Percentiles rank a stretch among this genome's conserved stretches.
These are phyloP conservation scores for Busseola fusca DNA, from an alignment of 2,888 invertebrate species.

Conservation along the genomic window DNA sequence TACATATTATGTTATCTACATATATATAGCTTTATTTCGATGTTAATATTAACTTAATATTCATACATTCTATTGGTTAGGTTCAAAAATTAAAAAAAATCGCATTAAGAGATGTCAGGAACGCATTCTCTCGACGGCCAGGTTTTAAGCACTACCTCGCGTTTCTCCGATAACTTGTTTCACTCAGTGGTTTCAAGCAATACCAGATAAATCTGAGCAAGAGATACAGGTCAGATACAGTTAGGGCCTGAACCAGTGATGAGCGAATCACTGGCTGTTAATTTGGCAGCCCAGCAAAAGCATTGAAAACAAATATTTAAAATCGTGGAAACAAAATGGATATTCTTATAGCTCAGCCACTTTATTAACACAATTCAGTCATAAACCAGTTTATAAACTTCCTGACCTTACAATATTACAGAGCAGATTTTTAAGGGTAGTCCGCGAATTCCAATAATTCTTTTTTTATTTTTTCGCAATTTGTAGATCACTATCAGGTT, in stretches of 20 bases:
- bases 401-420: background rate
- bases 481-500: background rate
- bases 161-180: background rate
- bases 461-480: background rate
- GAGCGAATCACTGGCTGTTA: background rate
- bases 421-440: background rate
- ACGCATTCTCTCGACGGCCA: too few species aligned
- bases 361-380: background rate
- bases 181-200: background rate
- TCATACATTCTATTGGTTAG: background rate
- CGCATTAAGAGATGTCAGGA: too few species aligned
- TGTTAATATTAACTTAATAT: constrained; percentile 27
- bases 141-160: background rate
- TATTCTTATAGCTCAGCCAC: background rate
- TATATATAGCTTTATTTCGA: constrained; percentile 31
- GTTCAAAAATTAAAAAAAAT: background rate
- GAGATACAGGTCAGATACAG: background rate
- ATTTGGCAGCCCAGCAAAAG: background rate
- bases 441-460: background rate
- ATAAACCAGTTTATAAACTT: background rate
- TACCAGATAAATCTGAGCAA: background rate
- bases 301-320: background rate
- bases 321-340: background rate
- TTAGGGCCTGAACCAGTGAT: background rate
- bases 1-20: constrained; percentile 7